Percentiles rank a stretch among this genome's conserved stretches.
Evolutionary conservation across 2,113 vertebrate species (phyloP).

Genomic region (Syngnathoides biaculeatus): DNA sequence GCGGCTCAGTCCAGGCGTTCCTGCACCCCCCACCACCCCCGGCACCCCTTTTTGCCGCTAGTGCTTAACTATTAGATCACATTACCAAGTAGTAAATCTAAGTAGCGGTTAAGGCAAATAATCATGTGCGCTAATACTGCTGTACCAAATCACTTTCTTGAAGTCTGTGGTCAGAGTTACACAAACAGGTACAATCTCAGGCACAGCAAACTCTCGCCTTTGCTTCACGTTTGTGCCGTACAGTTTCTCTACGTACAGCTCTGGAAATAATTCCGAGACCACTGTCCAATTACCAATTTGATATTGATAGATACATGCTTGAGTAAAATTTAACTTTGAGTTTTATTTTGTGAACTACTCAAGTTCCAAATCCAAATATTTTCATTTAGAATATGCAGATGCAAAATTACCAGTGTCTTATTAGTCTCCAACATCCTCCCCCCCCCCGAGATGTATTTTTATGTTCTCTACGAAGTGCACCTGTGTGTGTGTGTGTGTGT

Average conservation of each 20-base stretch:
- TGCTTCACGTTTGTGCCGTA: conserved; percentile 32
- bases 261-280: no score
- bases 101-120: conserved; percentile 69
- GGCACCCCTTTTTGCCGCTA: no score
- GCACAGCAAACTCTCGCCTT: conserved; percentile 33
- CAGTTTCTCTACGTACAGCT: not conserved
- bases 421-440: no score
- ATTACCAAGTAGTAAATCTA: conserved; percentile 74
- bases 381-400: no score
- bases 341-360: no score
- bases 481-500: not conserved
- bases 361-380: no score
- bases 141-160: conserved; percentile 62
- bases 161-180: conserved; percentile 62
- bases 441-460: not conserved
- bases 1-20: conserved; percentile 65
- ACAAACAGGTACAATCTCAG: conserved; percentile 50
- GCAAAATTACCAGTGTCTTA: no score
- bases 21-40: no score
- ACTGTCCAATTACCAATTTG: no score
- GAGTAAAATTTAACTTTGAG: no score
- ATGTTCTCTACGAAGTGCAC: not conserved
- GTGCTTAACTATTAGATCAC: conserved; percentile 70
- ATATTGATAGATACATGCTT: no score
- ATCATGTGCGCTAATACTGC: conserved; percentile 67